Percentiles rank a stretch among this genome's conserved stretches.
phyloP scores from a whole-genome alignment of 2,888 invertebrate genomes.

The Ramazzottius varieornatus region DNA sequence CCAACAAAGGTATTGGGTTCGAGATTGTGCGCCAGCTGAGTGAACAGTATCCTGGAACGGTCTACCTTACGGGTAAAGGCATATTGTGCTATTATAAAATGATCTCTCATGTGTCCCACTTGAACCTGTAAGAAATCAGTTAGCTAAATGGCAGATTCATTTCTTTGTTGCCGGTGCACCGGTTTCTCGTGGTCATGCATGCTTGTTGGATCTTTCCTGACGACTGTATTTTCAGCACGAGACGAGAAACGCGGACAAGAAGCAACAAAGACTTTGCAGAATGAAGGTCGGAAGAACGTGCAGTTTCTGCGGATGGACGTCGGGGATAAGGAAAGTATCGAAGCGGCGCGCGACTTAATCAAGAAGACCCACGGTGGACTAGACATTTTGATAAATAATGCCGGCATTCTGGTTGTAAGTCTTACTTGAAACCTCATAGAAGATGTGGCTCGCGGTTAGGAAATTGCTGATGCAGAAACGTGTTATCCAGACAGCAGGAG shows the following conservation, averaged over 20 bases:
- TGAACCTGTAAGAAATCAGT: too few species aligned
- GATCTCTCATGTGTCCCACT: too few species aligned
- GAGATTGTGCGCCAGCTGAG: background rate
- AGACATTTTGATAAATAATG: background rate
- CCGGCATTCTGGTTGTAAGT: background rate
- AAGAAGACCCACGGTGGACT: background rate
- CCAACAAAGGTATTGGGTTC: slow-evolving; percentile 1
- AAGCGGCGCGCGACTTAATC: background rate
- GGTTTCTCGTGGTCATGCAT: too few species aligned
- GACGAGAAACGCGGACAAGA: slow-evolving; percentile 3
- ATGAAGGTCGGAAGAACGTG: background rate
- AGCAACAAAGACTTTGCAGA: background rate
- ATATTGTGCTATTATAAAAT: too few species aligned
- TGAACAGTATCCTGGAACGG: background rate
- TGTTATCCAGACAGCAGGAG: too few species aligned
- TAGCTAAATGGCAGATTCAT: too few species aligned
- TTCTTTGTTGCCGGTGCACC: too few species aligned
- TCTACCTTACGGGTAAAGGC: background rate
- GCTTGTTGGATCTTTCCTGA: too few species aligned
- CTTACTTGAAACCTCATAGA: too few species aligned
- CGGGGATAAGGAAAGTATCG: background rate
- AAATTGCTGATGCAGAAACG: too few species aligned
- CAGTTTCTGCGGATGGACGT: background rate
- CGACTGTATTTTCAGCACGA: slow-evolving; percentile 5
- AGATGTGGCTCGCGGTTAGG: too few species aligned